These are phyloP conservation scores for Leiothrix lutea DNA, from an alignment of 2,113 vertebrate species.

Conservation along the genomic window DNA sequence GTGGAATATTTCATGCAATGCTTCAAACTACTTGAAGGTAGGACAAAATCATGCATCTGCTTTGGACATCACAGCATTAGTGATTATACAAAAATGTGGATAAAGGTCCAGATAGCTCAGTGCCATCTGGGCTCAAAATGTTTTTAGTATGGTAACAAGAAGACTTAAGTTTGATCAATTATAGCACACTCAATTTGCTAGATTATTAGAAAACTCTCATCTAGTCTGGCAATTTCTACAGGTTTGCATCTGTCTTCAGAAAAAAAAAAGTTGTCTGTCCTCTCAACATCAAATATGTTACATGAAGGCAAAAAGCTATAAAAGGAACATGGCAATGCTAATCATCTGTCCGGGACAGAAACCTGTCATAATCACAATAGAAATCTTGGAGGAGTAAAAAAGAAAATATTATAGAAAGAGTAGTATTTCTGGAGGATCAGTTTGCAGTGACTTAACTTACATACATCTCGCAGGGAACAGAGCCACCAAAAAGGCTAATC, in stretches of 20 bases:
- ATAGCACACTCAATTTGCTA: background rate
- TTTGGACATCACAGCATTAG: background rate
- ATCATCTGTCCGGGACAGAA: background rate
- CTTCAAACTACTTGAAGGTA: background rate
- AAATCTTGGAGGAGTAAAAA: background rate
- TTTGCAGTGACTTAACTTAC: background rate
- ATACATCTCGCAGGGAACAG: background rate
- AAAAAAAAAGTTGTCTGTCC: background rate
- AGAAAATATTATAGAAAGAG: background rate
- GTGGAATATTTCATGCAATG: background rate
- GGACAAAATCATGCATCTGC: background rate
- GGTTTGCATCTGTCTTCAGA: background rate
- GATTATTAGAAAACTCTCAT: background rate
- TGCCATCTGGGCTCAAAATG: background rate
- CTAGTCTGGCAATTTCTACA: background rate
- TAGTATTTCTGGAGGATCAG: background rate
- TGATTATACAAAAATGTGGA: background rate
- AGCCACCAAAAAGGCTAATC: background rate
- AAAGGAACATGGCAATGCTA: background rate
- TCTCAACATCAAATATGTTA: background rate
- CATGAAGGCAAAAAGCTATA: background rate
- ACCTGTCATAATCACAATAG: background rate
- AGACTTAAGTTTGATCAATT: background rate
- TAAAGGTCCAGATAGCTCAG: background rate
- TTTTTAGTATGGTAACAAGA: background rate